Conservation (phyloP, 2,888 invertebrate genomes). For the Stictocephala bisonia region DNA sequence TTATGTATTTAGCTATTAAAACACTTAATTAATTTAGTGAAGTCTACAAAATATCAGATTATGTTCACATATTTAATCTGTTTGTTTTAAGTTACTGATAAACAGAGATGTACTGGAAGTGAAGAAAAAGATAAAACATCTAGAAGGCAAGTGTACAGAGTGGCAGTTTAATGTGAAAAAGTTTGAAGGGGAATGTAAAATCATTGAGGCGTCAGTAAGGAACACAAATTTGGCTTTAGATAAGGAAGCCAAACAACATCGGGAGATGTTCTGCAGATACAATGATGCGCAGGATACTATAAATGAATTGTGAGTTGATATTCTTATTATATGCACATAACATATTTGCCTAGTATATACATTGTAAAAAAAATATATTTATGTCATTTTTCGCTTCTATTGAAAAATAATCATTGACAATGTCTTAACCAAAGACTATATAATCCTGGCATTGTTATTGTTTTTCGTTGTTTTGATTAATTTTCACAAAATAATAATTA, state of each 20-base stretch:
- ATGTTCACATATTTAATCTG: neutral
- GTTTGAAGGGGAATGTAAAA: neutral
- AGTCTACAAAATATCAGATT: neutral
- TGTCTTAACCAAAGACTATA: too few relatives aligned
- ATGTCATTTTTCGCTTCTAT: too few relatives aligned
- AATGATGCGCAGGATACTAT: neutral
- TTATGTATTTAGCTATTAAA: too few relatives aligned
- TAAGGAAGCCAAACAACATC: constrained; percentile 9
- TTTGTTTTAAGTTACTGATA: neutral
- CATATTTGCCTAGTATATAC: too few relatives aligned
- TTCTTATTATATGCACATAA: neutral
- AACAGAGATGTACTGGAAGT: neutral
- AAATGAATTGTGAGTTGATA: neutral
- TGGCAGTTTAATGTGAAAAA: neutral
- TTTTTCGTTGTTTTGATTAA: too few relatives aligned
- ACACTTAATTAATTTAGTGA: too few relatives aligned
- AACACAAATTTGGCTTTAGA: neutral
- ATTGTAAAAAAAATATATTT: too few relatives aligned
- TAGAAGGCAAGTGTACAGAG: constrained; percentile 2
- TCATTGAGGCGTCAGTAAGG: neutral
- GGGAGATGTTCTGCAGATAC: constrained; percentile 1
- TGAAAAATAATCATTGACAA: too few relatives aligned
- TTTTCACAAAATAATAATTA: too few relatives aligned
- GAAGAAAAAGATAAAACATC: neutral
- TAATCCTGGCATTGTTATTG: too few relatives aligned